These are phyloP conservation scores for Meganola albula DNA, from an alignment of 2,888 invertebrate genomes.

Conservation along the genomic window DNA sequence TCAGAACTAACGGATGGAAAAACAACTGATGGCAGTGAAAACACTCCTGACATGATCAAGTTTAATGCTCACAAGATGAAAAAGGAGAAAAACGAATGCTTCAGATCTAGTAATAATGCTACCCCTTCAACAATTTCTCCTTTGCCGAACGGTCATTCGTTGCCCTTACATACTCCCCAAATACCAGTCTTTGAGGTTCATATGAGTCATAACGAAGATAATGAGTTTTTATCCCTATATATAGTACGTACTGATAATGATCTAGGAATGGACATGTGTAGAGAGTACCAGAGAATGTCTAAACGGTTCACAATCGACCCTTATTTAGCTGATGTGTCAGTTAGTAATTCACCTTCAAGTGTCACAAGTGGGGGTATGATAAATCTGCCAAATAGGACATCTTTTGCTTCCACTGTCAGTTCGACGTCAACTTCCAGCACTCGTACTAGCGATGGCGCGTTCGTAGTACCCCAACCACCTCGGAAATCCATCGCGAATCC, in stretches of 20 bases:
- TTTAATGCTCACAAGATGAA: conserved; percentile 46
- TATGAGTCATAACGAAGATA: conserved; percentile 63
- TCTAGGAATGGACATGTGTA: conserved; percentile 66
- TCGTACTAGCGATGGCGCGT: conserved; percentile 68
- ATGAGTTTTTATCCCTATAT: conserved; percentile 65
- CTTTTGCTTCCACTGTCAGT: conserved; percentile 64
- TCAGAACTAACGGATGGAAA: conserved; percentile 44
- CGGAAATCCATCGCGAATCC: conserved; percentile 61
- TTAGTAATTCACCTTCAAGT: conserved; percentile 66
- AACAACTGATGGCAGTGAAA: conserved; percentile 44
- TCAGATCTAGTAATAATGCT: conserved; percentile 57
- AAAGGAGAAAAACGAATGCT: conserved; percentile 56
- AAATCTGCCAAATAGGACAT: conserved; percentile 60
- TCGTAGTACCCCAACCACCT: conserved; percentile 70
- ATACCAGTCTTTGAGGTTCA: conserved; percentile 67
- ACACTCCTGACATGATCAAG: conserved; percentile 61
- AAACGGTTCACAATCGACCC: conserved; percentile 68
- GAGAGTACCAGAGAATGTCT: conserved; percentile 68
- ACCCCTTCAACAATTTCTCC: conserved; percentile 73
- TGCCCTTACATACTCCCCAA: conserved; percentile 58
- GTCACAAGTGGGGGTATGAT: conserved; percentile 67
- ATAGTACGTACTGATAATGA: conserved; percentile 68
- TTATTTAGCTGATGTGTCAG: conserved; percentile 64
- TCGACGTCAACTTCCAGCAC: conserved; percentile 61
- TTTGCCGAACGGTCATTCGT: conserved; percentile 63